Base-by-base conservation (phyloP, 2,888 invertebrate genomes). In the Macrophya alboannulata region DNA sequence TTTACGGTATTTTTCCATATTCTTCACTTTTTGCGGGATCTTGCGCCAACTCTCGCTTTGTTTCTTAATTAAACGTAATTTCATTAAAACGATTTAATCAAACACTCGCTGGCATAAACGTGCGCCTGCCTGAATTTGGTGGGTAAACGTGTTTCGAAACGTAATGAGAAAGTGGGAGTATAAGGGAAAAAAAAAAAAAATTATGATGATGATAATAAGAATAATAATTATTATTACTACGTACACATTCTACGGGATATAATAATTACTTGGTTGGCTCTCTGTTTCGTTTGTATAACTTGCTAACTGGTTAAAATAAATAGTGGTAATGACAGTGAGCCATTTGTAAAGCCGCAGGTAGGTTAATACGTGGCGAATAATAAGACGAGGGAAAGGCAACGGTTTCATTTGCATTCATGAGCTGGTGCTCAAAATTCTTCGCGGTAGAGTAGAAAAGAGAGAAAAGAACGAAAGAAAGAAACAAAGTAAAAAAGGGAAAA, bases 361-460 rank as follows among this genome's bases (percentile, higher is more conserved):
- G 55, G 77, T 48, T 77, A 84, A 68, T 84, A 85, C 85, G 45
- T 83, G 82, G 65, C 21, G 77, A 48, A 37, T 37, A 76, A 84
- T 17, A 62, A 74, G 74, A 55, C 68, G 59, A 65, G 62, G 45
- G 21, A 17, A 88, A 87, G 89, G 87, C 88, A 90, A 89, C 90
- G 89, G 91, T 92, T 93, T 93, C 92, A 92, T 93, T 93, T 93
- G 91, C 93, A 93, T 93, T 93, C 92, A 93, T 93, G 92, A 93
- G 92, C 89, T 89, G 86, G 79, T 84, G 86, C 85, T 87, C 85
- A 89, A 90, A 92, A 92, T 92, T 92, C 92, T 90, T 89, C 88
- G 89, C 79, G 81, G 86, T 85, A 87, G 79, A 59, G 37, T n/a
- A 10, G 37, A 71, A 84, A 84, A 85, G 74, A 79, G 82, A 85